These are phyloP conservation scores for Elgonia sp. DNA, from an alignment of 2,888 invertebrate species.

Conservation along the genomic window DNA sequence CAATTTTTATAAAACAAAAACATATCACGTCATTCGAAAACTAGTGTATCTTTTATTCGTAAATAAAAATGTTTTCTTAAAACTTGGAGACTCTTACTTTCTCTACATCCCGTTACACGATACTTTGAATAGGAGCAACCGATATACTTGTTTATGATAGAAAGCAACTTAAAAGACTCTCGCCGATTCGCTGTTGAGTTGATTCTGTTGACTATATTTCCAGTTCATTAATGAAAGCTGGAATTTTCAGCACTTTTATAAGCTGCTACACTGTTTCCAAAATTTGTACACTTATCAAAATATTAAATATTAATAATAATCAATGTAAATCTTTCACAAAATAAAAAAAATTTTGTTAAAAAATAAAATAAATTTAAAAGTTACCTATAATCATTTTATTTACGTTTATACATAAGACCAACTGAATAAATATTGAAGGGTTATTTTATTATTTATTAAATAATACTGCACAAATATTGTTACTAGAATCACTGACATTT, in stretches of 20 bases:
- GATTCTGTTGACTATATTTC: constrained; percentile 32
- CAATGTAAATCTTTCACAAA: no score
- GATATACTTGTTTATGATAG: constrained; percentile 59
- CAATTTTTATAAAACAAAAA: constrained; percentile 35
- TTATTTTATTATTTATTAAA: no score
- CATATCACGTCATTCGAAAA: not conserved
- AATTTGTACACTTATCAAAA: not conserved
- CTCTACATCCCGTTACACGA: constrained; percentile 78
- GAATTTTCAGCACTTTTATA: not conserved
- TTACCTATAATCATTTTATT: no score
- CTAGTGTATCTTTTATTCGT: constrained; percentile 41
- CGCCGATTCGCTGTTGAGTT: constrained; percentile 42
- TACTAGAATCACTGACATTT: no score
- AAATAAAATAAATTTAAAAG: no score
- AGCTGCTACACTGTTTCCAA: not conserved
- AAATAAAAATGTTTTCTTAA: constrained; percentile 72
- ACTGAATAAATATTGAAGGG: no score
- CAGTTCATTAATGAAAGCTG: not conserved
- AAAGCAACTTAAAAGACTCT: constrained; percentile 68
- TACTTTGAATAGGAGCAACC: constrained; percentile 70
- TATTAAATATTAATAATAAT: no score
- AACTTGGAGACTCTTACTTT: constrained; percentile 77
- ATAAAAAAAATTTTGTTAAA: no score
- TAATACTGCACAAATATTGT: no score
- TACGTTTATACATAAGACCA: no score